A percentile compares a stretch with the other conserved stretches of the same genome.
phyloP scores from a whole-genome alignment of 2,113 vertebrate genomes.

The Notothenia rossii region DNA sequence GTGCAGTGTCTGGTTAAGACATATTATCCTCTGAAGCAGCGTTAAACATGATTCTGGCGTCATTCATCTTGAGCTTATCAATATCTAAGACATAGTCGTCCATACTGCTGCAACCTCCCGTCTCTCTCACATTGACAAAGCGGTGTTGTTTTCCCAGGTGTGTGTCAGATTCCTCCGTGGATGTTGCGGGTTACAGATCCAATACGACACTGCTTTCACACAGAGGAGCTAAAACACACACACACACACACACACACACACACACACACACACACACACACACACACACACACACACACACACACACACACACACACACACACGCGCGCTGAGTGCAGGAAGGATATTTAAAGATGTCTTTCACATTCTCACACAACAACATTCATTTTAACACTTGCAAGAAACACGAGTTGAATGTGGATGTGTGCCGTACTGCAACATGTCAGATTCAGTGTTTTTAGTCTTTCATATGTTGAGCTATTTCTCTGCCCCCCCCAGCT shows the following conservation, averaged over 20 bases:
- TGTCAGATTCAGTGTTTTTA: not conserved
- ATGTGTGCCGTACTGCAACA: not conserved
- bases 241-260: slow-evolving; percentile 4
- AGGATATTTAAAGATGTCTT: slow-evolving; percentile 8
- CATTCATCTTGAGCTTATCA: slow-evolving; percentile 19
- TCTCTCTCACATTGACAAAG: slow-evolving; percentile 2
- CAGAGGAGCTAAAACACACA: slow-evolving; percentile 53
- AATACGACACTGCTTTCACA: slow-evolving; percentile 69
- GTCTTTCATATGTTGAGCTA: not conserved
- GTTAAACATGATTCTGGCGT: not conserved
- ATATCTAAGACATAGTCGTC: not conserved
- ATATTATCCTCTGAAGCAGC: slow-evolving; percentile 13
- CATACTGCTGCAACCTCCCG: not conserved
- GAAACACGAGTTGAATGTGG: slow-evolving; percentile 15
- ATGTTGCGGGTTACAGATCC: slow-evolving; percentile 59
- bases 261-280: slow-evolving; percentile 1
- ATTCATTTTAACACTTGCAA: slow-evolving; percentile 11
- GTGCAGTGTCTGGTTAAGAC: slow-evolving; percentile 9
- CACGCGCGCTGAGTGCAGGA: slow-evolving; percentile 4
- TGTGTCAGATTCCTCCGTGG: slow-evolving; percentile 66
- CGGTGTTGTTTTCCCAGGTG: slow-evolving; percentile 62
- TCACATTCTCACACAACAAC: slow-evolving; percentile 17
- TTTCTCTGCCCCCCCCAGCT: not conserved
- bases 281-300: not conserved
- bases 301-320: not conserved